phyloP scores from a whole-genome alignment of 2,888 invertebrate genomes.

The Torymus auratus region DNA sequence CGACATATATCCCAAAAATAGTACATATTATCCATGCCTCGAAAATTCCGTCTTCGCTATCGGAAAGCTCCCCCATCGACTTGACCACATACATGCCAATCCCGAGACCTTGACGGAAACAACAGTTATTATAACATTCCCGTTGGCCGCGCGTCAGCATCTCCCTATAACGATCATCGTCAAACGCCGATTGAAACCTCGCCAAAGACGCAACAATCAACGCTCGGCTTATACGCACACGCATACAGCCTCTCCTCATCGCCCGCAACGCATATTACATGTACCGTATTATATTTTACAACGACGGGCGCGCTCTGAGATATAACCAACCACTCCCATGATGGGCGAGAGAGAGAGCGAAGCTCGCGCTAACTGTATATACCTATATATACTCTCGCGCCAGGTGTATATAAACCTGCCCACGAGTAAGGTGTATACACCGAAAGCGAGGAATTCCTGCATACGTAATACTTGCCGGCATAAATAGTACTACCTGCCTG shows the following conservation, averaged over 20 bases:
- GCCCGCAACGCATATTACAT: neutral
- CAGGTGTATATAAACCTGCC: neutral
- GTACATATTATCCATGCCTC: too few species aligned
- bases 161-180: conserved; percentile 8
- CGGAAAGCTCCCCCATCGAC: too few species aligned
- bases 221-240: neutral
- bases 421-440: neutral
- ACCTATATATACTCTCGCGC: neutral
- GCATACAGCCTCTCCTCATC: neutral
- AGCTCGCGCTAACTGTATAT: neutral
- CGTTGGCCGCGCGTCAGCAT: conserved; percentile 13
- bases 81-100: neutral
- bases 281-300: conserved; percentile 47
- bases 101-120: conserved; percentile 37
- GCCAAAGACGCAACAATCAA: conserved; percentile 35
- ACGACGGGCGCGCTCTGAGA: conserved; percentile 6
- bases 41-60: too few species aligned
- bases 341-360: neutral
- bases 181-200: conserved; percentile 26
- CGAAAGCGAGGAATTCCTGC: conserved; percentile 71
- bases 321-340: conserved; percentile 25
- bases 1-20: too few species aligned
- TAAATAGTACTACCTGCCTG: conserved; percentile 53
- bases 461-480: conserved; percentile 67
- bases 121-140: conserved; percentile 37